phyloP scores from a whole-genome alignment of 2,113 vertebrate genomes.

The Antechinus stuartii region DNA sequence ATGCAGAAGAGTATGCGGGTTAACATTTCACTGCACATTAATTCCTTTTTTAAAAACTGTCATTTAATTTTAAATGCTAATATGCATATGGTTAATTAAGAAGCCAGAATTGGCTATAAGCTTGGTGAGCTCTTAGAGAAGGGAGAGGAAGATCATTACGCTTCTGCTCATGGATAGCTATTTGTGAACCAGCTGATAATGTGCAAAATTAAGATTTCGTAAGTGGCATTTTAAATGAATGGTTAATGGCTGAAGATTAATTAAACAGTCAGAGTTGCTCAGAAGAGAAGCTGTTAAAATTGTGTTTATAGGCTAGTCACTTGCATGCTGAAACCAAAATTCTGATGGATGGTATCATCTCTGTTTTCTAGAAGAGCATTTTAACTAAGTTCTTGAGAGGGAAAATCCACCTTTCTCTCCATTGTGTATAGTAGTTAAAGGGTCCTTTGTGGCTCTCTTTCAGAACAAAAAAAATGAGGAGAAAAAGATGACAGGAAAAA shows the following conservation, averaged over 20 bases:
- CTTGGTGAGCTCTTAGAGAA: constrained; percentile 79
- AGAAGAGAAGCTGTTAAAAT: constrained; percentile 85
- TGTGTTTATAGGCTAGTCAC: constrained; percentile 82
- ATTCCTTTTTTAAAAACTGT: constrained; percentile 67
- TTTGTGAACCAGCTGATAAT: constrained; percentile 87
- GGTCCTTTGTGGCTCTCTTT: constrained; percentile 51
- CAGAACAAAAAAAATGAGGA: constrained; percentile 62
- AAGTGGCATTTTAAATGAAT: constrained; percentile 88
- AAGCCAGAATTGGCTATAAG: constrained; percentile 84
- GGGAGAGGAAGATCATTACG: constrained; percentile 77
- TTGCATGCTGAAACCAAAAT: constrained; percentile 75
- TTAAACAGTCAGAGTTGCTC: constrained; percentile 88
- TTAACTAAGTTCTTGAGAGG: constrained; percentile 43
- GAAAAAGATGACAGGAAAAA: constrained; percentile 58
- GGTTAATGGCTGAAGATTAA: constrained; percentile 88
- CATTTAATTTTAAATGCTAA: constrained; percentile 86
- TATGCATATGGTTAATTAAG: constrained; percentile 85
- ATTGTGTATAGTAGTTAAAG: neutral
- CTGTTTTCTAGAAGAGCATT: constrained; percentile 66
- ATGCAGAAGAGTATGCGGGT: constrained; percentile 68
- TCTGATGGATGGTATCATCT: constrained; percentile 73
- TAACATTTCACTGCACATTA: constrained; percentile 75
- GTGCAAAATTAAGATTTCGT: constrained; percentile 87
- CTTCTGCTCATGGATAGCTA: constrained; percentile 83
- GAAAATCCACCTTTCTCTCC: constrained; percentile 31